Evolutionary conservation across 2,888 invertebrate genomes (phyloP).

Genomic region (Xestobium rufovillosum): DNA sequence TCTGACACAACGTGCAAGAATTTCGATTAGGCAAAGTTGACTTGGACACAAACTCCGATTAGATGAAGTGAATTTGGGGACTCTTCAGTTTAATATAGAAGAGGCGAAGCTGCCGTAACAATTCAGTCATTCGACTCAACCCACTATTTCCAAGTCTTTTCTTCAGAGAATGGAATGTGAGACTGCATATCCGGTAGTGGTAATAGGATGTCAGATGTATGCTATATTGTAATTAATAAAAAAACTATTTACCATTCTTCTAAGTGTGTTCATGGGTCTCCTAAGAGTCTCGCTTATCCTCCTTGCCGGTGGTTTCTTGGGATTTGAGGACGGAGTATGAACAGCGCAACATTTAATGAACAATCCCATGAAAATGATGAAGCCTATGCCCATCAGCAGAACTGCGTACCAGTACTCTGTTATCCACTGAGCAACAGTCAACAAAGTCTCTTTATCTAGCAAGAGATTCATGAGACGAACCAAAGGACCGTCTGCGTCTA

Average conservation of each 20-base stretch:
- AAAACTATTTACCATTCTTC: conserved; percentile 63
- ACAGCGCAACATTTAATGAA: conserved; percentile 99
- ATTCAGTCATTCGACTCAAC: no score
- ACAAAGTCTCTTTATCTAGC: conserved; percentile 82
- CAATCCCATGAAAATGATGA: conserved; percentile 92
- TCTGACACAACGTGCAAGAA: no score
- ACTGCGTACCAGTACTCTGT: conserved; percentile 96
- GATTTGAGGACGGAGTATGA: conserved; percentile 98
- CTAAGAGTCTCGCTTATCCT: conserved; percentile 87
- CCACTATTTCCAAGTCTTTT: no score
- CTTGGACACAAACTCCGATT: no score
- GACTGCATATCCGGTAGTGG: no score
- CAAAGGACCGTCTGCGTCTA: conserved; percentile 97
- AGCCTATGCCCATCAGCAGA: conserved; percentile 80
- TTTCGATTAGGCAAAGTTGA: no score
- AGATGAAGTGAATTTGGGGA: no score
- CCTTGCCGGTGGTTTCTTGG: conserved; percentile 91
- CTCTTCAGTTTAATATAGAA: no score
- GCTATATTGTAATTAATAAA: no score
- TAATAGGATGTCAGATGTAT: no score
- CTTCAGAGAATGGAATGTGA: no score
- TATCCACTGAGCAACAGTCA: conserved; percentile 87
- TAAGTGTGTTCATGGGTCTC: conserved; percentile 83
- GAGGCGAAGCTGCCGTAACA: no score
- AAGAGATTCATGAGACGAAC: conserved; percentile 93